Conservation (phyloP, 92 coral and sea anemone species). For the Anthopleura xanthogrammica region DNA sequence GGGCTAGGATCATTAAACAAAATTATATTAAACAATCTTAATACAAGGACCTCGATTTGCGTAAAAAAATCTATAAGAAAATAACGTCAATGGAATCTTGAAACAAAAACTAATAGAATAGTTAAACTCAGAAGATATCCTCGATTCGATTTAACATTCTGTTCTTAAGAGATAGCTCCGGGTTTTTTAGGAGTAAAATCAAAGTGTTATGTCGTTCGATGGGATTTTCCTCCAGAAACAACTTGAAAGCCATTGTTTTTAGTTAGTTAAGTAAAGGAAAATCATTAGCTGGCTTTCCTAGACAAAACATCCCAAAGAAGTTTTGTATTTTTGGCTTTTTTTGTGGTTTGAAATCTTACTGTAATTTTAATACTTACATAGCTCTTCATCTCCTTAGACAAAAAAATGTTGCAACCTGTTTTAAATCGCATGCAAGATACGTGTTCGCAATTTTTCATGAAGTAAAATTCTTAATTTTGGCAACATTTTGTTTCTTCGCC, state of each 20-base stretch:
- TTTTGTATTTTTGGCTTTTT: background rate
- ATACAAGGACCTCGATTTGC: background rate
- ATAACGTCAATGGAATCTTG: background rate
- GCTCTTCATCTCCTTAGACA: background rate
- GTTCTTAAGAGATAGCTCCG: background rate
- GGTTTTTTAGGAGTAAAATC: background rate
- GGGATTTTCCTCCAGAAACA: background rate
- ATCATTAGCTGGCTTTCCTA: background rate
- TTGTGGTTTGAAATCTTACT: background rate
- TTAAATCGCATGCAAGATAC: background rate
- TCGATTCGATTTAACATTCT: background rate
- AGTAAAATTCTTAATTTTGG: too few species aligned
- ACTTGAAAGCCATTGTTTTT: background rate
- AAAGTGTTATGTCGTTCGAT: background rate
- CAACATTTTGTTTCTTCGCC: too few species aligned
- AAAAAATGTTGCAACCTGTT: background rate
- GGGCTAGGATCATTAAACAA: background rate
- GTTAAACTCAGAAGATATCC: background rate
- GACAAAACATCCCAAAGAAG: background rate
- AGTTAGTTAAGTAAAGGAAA: background rate
- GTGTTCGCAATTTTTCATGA: too few species aligned
- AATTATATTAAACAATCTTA: constrained; percentile 1
- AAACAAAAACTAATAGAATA: background rate
- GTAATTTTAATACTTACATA: background rate
- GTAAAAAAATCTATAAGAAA: background rate